Base-by-base conservation (phyloP, 2,113 vertebrate species). In the Empidonax alnorum region DNA sequence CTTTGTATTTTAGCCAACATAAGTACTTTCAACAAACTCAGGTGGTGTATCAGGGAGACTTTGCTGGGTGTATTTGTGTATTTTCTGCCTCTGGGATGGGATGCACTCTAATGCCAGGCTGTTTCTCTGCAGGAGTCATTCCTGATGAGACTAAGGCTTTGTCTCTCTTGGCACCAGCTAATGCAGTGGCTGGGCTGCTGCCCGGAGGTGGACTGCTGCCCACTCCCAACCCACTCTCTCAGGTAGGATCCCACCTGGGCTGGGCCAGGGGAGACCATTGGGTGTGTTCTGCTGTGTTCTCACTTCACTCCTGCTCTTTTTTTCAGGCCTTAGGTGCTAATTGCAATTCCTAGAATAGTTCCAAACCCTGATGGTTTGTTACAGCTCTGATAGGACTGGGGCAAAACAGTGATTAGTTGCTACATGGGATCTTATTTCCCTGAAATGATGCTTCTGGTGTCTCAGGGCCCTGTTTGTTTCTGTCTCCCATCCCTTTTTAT, bases 131-230 rank as follows among this genome's bases (percentile, higher is more conserved):
- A 99, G 99, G 99, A 99, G 99, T 99, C 95, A 99, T 99, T 99
- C 99, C 99, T 98, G 99, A 99, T 98, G 99, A 99, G 98, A 99
- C 99, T 98, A 99, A 99, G 98, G 99, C 99, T 98, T 98, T 99
- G 98, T 99, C 99, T 97, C 98, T 99, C 97, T 98, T 99, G 98
- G 99, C 99, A 97, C 99, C 99, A 98, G 99, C 99, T 98, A 99
- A 99, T 96, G 99, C 99, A 92, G 99, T 99, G 97, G 99, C 99
- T 98, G 99, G 99, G 97, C 98, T 99, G 98, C 99, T 99, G 98
- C 99, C 99, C n/a, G 99, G 99, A 89, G 99, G 99, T 94, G 99
- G 99, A 95, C 99, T 99, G 95, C 99, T 99, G 93, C 99, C 99
- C 42, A 99, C 99, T 19, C 99, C 99, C 79, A 99, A 99, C 97